Base-by-base conservation (phyloP, 2,797 vertebrate species). In the Numenius phaeopus region DNA sequence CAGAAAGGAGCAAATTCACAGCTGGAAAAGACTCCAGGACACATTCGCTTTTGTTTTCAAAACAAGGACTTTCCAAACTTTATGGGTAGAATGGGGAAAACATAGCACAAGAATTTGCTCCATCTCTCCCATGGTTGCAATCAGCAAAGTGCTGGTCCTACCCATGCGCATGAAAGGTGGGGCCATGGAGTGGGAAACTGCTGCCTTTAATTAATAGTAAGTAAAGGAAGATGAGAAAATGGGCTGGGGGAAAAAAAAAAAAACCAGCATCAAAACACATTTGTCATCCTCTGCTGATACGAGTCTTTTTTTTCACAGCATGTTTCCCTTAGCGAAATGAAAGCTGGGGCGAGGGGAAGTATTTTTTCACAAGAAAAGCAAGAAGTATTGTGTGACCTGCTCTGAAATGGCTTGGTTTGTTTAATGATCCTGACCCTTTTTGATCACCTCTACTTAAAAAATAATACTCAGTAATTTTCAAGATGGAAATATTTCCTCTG, bases 101-200 rank as follows among this genome's bases (percentile, higher is more conserved):
- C 5, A 10, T 1, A 2, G 8, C 37, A 52, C 3, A 5, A 22
- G 32, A 10, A 5, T 61, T 61, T 71, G 29, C 65, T 29, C 39
- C n/a, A 3, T 34, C 37, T 85, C 39, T 44, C 18, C n/a, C 3
- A 1, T 6, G 23, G 50, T 4, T 32, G 19, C 46, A 24, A 5
- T 19, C 44, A 42, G 44, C 11, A 7, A 46, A 66, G 10, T 10
- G 12, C 44, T 1, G 5, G 14, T 79, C 12, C 40, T 13, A 0
- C 10, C 24, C 7, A 0, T 2, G 21, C 4, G 3, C n/a, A 1
- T 11, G 55, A 47, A 49, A 54, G 14, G 24, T 49, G 39, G 29
- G 44, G 65, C 7, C 2, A 1, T 1, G 2, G 23, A 2, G 20
- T 8, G 26, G 42, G 59, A 87, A 91, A 73, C 3, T 4, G 1